Evolutionary conservation across 2,888 invertebrate genomes (phyloP), one percentile per base, ranked within the genome.

Genomic region (Hedychridium roseum): DNA sequence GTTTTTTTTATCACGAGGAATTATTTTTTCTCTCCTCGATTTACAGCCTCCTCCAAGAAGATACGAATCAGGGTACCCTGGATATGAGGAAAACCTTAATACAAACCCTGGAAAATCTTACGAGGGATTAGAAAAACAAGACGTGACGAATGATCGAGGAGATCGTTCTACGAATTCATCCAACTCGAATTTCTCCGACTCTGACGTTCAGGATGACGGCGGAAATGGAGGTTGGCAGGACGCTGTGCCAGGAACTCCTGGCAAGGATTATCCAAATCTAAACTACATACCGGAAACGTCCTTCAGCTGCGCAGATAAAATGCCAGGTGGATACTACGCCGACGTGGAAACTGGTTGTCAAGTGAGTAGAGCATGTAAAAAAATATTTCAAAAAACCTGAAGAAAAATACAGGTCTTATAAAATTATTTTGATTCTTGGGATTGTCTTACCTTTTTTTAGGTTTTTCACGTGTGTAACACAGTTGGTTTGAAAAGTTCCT

Each of bases 401-500:
- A 6, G n/a, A n/a, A n/a, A n/a, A n/a, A n/a, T n/a, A n/a, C n/a
- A n/a, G n/a, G n/a, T n/a, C n/a, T n/a, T n/a, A n/a, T n/a, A n/a
- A n/a, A n/a, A n/a, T n/a, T n/a, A n/a, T 23, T 9, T 23, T 23
- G 9, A 23, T 23, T 23, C 4, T 23, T 9, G 23, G 5, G 23
- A 23, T 4, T 23, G 23, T 23, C 9, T 4, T 4, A 23, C 23
- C 2, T 18, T 2, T 14, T 45, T 38, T 12, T 64, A 82, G 83
- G 82, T 81, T 1, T 83, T 82, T 66, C 82, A 82, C 68, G 79
- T 83, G 27, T 83, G 82, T 62, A 79, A 81, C 58, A 73, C 74
- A 23, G 74, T 78, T 17, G 78, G 80, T 28, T 74, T 77, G 2
- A 82, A 81, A 64, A 80, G 79, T 51, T 82, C 81, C 1, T 84